Percentiles rank a stretch among this genome's conserved stretches.
phyloP scores from a whole-genome alignment of 2,888 invertebrate genomes.

The Hyles lineata region DNA sequence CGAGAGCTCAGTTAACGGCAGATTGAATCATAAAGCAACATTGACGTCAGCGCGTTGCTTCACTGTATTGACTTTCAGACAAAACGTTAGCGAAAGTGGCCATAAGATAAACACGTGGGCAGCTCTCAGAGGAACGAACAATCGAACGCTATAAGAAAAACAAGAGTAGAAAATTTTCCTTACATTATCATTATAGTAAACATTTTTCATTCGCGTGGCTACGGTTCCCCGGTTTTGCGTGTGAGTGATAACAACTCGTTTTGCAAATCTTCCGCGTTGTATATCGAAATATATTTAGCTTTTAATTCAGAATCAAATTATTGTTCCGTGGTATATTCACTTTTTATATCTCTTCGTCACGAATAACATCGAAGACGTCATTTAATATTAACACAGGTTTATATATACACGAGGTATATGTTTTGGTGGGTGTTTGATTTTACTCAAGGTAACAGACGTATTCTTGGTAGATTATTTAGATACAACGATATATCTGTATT shows the following conservation, averaged over 20 bases:
- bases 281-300: constrained; percentile 1
- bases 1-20: constrained; percentile 70
- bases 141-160: constrained; percentile 36
- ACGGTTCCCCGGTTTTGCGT: background rate
- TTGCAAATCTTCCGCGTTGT: constrained; percentile 8
- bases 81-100: constrained; percentile 59
- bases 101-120: constrained; percentile 52
- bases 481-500: background rate
- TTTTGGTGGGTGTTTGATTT: background rate
- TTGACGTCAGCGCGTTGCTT: constrained; percentile 75
- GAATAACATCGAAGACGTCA: constrained; percentile 4
- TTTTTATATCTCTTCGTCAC: background rate
- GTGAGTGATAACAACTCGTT: background rate
- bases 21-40: constrained; percentile 79
- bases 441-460: background rate
- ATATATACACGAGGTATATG: constrained; percentile 5
- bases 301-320: background rate
- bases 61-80: constrained; percentile 59
- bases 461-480: background rate
- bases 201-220: constrained; percentile 22
- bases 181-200: constrained; percentile 23
- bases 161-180: constrained; percentile 27
- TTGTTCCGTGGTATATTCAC: background rate
- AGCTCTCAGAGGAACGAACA: constrained; percentile 46
- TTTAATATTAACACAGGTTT: background rate